A percentile compares a stretch with the other conserved stretches of the same genome.
These are phyloP conservation scores for Adelosebastes latens DNA, from an alignment of 2,797 vertebrate species.

Conservation along the genomic window DNA sequence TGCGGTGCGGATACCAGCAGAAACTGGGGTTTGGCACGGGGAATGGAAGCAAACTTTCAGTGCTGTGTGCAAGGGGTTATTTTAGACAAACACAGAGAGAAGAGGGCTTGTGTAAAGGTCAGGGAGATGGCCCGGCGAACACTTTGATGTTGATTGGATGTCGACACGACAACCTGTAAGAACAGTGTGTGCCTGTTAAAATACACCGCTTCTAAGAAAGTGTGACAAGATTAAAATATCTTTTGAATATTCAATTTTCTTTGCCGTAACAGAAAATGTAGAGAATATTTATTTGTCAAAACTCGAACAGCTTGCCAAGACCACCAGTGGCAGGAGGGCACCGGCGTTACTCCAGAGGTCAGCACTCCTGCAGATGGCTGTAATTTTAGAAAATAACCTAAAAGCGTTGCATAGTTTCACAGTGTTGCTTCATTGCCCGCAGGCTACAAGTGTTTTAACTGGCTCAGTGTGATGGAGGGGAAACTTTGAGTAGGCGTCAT, in stretches of 20 bases:
- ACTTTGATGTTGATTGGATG: conserved; percentile 10
- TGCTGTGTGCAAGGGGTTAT: conserved; percentile 21
- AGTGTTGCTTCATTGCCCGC: neutral
- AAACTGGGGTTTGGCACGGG: conserved; percentile 56
- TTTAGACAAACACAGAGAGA: conserved; percentile 22
- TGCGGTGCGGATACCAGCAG: conserved; percentile 39
- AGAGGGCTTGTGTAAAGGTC: conserved; percentile 24
- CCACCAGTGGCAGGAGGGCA: conserved; percentile 1
- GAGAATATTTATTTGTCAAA: conserved; percentile 1
- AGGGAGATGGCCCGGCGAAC: neutral
- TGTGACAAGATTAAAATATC: neutral
- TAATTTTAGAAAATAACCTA: conserved; percentile 12
- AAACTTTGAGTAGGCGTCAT: conserved; percentile 13
- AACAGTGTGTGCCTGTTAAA: neutral
- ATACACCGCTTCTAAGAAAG: neutral
- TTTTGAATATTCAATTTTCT: neutral
- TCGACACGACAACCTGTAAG: neutral
- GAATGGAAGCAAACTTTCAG: conserved; percentile 31
- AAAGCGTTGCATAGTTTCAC: conserved; percentile 15
- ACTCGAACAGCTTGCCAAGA: conserved; percentile 1
- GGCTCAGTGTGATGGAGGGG: neutral
- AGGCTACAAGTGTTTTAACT: conserved; percentile 7
- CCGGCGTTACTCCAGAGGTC: neutral
- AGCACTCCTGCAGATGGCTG: conserved; percentile 10
- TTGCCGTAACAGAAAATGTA: neutral